phyloP scores from a whole-genome alignment of 2,888 invertebrate genomes.

The Agrenia bidenticulata region DNA sequence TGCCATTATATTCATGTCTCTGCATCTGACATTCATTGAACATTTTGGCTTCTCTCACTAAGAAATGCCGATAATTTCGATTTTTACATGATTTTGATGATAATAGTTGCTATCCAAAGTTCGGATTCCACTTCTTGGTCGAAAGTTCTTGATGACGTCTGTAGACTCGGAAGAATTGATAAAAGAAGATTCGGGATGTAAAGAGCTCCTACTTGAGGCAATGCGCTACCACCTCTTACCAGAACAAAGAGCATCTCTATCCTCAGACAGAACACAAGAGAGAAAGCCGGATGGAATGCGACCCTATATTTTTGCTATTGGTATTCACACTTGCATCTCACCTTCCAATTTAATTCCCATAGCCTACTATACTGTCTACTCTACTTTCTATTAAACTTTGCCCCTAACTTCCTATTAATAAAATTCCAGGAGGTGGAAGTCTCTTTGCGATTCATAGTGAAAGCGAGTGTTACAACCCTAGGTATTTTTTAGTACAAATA shows the following conservation, averaged over 20 bases:
- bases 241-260: constrained; percentile 66
- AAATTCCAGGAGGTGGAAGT: constrained; percentile 64
- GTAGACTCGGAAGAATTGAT: constrained; percentile 68
- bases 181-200: constrained; percentile 65
- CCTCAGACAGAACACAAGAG: constrained; percentile 65
- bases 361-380: not conserved
- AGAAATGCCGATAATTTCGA: too few relatives aligned
- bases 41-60: too few relatives aligned
- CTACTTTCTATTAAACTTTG: not conserved
- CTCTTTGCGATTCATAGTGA: constrained; percentile 71
- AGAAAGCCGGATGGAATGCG: constrained; percentile 68
- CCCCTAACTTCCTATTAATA: constrained; percentile 6
- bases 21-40: too few relatives aligned
- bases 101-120: constrained; percentile 66
- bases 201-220: constrained; percentile 67
- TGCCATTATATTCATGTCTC: too few relatives aligned
- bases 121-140: constrained; percentile 64
- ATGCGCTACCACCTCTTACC: constrained; percentile 71
- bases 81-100: too few relatives aligned
- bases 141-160: constrained; percentile 68
- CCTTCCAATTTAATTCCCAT: not conserved
- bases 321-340: constrained; percentile 43
- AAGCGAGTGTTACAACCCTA: constrained; percentile 70
- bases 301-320: constrained; percentile 68
- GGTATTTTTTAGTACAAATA: constrained; percentile 51